Base-by-base conservation (phyloP, 2,888 invertebrate species). In the Epistrophella euchroma region DNA sequence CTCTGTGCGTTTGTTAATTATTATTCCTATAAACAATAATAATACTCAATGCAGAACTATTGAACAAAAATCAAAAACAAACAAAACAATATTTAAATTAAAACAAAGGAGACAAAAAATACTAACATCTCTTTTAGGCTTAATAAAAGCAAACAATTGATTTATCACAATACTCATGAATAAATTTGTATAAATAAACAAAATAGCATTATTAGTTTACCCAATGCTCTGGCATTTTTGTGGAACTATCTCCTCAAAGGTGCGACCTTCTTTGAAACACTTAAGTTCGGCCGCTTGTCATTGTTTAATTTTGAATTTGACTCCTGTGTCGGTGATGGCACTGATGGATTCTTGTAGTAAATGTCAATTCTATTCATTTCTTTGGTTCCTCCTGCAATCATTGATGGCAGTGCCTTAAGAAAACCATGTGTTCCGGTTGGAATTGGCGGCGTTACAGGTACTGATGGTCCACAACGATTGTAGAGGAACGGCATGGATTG, bases 401-500 rank as follows among this genome's bases (percentile, higher is more conserved):
- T 93, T 66, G 90, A 89, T 5, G 92, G 92, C 6, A 93, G 88
- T 7, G 92, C 92, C 82, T 92, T 91, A 11, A 93, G 88, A 81
- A 93, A 92, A 0, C 93, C 93, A 89, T 92, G 89, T n/a, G 89
- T 40, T 11, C 92, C 92, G 22, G 91, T 91, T 70, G 92, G 93
- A 88, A 93, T 93, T 15, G 92, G 92, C 7, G 92, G 93, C 3
- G 92, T 91, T 25, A 89, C 55, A 55, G 92, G 92, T 19, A 91
- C 90, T 43, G 91, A 90, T 22, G 90, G 71, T 19, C 92, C 91
- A 88, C 91, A 91, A 37, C 91, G 91, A 88, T 91, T 92, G 82
- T 92, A 92, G 17, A 93, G 86, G 88, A 91, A 93, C 40, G 92
- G 90, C 92, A 93, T 91, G 15, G 90, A 88, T 55, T 92, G 91